Conservation (phyloP, 2,797 vertebrate genomes). For the Poecilia gillii region DNA sequence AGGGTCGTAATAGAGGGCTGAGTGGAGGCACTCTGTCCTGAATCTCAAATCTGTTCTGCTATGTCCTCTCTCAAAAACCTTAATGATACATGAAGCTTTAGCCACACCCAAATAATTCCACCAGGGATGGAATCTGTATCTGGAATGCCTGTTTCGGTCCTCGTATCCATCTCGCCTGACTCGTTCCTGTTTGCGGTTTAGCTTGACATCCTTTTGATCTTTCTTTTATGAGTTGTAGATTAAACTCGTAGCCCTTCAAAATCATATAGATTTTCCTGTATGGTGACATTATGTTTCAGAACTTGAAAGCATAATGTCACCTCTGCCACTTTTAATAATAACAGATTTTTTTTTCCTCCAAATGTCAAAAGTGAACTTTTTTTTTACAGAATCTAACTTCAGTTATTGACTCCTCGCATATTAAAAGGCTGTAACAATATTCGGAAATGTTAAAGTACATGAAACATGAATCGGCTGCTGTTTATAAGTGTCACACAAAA, state of each 20-base stretch:
- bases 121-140: slow-evolving; percentile 17
- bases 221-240: background rate
- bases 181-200: background rate
- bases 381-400: slow-evolving; percentile 23
- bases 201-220: background rate
- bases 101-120: slow-evolving; percentile 37
- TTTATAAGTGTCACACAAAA: slow-evolving; percentile 25
- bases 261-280: slow-evolving; percentile 7
- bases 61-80: slow-evolving; percentile 41
- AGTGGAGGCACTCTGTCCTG: slow-evolving; percentile 51
- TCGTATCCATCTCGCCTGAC: background rate
- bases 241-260: slow-evolving; percentile 21
- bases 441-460: slow-evolving; percentile 26
- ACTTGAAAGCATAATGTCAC: slow-evolving; percentile 15
- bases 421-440: slow-evolving; percentile 27
- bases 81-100: slow-evolving; percentile 25
- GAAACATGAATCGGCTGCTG: slow-evolving; percentile 28
- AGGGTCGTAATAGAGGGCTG: slow-evolving; percentile 56
- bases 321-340: slow-evolving; percentile 17
- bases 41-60: slow-evolving; percentile 56
- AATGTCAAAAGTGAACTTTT: slow-evolving; percentile 52
- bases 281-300: background rate
- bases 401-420: slow-evolving; percentile 19
- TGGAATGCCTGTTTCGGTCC: background rate
- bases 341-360: slow-evolving; percentile 26